Conservation (phyloP, 2,797 vertebrate species). For the Enteromius thamalakanensis region DNA sequence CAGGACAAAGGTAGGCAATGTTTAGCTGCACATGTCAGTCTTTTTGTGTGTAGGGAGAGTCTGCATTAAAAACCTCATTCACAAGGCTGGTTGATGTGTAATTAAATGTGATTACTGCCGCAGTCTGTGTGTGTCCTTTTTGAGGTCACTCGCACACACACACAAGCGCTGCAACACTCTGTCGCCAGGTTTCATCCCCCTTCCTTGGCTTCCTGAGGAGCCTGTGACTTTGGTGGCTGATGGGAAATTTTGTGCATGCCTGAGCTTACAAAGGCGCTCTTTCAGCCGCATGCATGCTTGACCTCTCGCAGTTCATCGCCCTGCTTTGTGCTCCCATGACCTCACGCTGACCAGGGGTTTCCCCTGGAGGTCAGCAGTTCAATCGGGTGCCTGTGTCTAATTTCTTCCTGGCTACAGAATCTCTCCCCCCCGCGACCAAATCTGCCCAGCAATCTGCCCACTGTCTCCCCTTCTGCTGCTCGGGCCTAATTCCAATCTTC, state of each 20-base stretch:
- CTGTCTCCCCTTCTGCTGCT: constrained; percentile 57
- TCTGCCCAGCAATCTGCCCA: constrained; percentile 53
- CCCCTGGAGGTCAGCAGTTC: constrained; percentile 74
- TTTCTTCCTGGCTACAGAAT: constrained; percentile 75
- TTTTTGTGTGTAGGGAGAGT: constrained; percentile 72
- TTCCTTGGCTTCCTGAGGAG: constrained; percentile 76
- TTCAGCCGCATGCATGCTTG: constrained; percentile 83
- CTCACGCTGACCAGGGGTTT: constrained; percentile 74
- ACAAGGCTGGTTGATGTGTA: constrained; percentile 80
- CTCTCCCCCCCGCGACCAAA: constrained; percentile 64
- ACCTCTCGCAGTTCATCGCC: constrained; percentile 79
- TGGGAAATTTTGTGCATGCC: constrained; percentile 83
- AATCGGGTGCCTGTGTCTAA: constrained; percentile 81
- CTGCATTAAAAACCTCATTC: constrained; percentile 82
- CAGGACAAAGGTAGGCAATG: constrained; percentile 84
- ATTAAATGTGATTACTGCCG: constrained; percentile 88
- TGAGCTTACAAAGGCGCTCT: constrained; percentile 80
- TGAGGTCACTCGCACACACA: constrained; percentile 54
- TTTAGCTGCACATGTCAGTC: constrained; percentile 80
- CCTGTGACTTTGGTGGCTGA: constrained; percentile 75
- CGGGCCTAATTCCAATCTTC: constrained; percentile 73
- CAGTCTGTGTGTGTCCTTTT: constrained; percentile 72
- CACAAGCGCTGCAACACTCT: constrained; percentile 50
- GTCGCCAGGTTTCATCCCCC: constrained; percentile 62
- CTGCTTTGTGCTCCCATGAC: constrained; percentile 79